Conservation (phyloP, 2,113 vertebrate genomes). For the Myrmecophaga tridactyla region DNA sequence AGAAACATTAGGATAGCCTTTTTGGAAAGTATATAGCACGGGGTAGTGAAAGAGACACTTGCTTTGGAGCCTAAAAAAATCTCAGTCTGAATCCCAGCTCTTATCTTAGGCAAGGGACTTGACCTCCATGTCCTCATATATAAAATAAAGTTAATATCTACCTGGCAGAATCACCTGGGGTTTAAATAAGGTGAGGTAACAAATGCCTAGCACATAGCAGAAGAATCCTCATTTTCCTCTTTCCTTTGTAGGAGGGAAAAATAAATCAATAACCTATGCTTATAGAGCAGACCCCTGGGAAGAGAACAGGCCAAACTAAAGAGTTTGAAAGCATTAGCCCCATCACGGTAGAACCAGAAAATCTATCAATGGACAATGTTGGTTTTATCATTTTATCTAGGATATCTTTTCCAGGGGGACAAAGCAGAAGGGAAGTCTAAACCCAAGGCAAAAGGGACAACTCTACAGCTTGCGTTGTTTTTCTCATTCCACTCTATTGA, state of each 20-base stretch:
- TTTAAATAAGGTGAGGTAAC: background rate
- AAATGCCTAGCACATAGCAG: background rate
- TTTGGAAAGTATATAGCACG: background rate
- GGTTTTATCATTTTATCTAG: background rate
- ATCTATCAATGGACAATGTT: fast-evolving
- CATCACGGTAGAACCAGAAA: conserved; percentile 5
- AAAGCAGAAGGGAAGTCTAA: background rate
- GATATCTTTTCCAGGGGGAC: background rate
- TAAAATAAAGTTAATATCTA: background rate
- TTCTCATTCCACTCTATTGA: background rate
- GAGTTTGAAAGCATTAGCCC: background rate
- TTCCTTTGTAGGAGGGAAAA: background rate
- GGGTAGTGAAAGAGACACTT: background rate
- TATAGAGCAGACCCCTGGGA: background rate
- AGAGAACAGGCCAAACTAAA: background rate
- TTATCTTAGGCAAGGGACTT: background rate
- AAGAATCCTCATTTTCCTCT: background rate
- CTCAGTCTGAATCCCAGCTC: background rate
- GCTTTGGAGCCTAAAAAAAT: background rate
- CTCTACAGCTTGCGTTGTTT: background rate
- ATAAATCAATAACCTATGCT: background rate
- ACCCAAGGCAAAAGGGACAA: background rate
- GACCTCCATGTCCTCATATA: background rate
- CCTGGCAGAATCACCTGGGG: background rate
- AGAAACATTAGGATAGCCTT: background rate